Evolutionary conservation across 2,113 vertebrate species (phyloP).

Genomic region (Odobenus rosmarus): DNA sequence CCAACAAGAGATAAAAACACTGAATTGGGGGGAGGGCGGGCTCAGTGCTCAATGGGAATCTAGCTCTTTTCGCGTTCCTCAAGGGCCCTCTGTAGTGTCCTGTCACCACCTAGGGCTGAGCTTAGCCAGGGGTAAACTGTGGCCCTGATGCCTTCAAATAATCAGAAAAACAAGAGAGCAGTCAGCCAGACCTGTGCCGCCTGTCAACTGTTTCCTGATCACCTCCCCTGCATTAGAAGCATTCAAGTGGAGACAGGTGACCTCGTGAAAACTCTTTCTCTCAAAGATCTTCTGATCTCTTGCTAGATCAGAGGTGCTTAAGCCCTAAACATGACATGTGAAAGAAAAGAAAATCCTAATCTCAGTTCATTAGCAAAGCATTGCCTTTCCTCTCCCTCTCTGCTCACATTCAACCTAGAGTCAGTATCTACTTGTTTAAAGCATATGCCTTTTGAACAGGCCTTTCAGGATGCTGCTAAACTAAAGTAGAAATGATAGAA

Average conservation of each 20-base stretch:
- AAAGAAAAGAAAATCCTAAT: conserved; percentile 60
- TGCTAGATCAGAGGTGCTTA: conserved; percentile 35
- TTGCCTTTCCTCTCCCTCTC: not conserved
- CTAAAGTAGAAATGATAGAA: not conserved
- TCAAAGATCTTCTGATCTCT: conserved; percentile 15
- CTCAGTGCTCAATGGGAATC: not conserved
- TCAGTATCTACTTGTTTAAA: not conserved
- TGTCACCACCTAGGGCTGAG: not conserved
- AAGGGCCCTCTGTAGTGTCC: not conserved
- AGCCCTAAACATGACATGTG: conserved; percentile 7
- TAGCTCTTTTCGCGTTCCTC: not conserved
- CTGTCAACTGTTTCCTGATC: not conserved
- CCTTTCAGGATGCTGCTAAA: not conserved
- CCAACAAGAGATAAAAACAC: not conserved
- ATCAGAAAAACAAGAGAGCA: not conserved
- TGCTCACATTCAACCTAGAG: not conserved
- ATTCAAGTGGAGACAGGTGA: not conserved
- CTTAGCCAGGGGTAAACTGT: not conserved
- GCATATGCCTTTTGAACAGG: not conserved
- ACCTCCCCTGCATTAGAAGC: not conserved
- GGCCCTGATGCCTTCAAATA: not conserved
- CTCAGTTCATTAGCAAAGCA: conserved; percentile 15
- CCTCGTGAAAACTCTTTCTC: not conserved
- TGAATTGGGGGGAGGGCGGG: not conserved
- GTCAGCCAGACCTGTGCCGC: not conserved